Evolutionary conservation across 2,113 vertebrate genomes (phyloP).

Genomic region (Triplophysa siluroides): DNA sequence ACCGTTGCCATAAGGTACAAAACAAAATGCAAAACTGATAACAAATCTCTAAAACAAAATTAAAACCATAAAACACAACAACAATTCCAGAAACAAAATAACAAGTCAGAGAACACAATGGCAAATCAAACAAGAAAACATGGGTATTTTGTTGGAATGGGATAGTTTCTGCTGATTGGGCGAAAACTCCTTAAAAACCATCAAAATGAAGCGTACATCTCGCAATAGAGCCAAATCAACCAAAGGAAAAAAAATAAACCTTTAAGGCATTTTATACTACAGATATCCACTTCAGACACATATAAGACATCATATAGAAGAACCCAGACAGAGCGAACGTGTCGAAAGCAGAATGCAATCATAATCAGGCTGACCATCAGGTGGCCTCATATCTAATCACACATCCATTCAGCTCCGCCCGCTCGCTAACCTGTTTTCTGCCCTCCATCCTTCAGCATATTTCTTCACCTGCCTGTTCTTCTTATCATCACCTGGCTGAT

Average conservation of each 20-base stretch:
- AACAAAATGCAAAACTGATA: no score
- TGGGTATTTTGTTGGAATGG: no score
- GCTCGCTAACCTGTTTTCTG: conserved; percentile 22
- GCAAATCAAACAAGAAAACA: no score
- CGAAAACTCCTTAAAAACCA: not conserved
- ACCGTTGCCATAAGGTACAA: no score
- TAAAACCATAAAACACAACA: no score
- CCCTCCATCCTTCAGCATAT: conserved; percentile 14
- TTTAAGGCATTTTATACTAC: conserved; percentile 5
- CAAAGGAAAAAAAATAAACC: not conserved
- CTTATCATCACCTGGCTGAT: conserved; percentile 24
- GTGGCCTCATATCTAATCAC: conserved; percentile 36
- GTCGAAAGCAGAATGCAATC: not conserved
- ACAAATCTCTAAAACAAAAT: no score
- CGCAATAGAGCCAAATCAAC: not conserved
- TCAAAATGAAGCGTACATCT: not conserved
- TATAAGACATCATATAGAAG: conserved; percentile 1
- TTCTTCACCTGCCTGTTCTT: conserved; percentile 12
- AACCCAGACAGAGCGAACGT: not conserved
- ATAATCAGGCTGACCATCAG: conserved; percentile 34
- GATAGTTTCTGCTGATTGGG: no score
- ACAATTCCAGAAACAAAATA: no score
- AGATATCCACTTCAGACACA: not conserved
- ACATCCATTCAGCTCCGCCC: conserved; percentile 14
- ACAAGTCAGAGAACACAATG: no score